These are phyloP conservation scores for Conomelus anceps DNA, from an alignment of 2,888 invertebrate genomes.

Conservation along the genomic window DNA sequence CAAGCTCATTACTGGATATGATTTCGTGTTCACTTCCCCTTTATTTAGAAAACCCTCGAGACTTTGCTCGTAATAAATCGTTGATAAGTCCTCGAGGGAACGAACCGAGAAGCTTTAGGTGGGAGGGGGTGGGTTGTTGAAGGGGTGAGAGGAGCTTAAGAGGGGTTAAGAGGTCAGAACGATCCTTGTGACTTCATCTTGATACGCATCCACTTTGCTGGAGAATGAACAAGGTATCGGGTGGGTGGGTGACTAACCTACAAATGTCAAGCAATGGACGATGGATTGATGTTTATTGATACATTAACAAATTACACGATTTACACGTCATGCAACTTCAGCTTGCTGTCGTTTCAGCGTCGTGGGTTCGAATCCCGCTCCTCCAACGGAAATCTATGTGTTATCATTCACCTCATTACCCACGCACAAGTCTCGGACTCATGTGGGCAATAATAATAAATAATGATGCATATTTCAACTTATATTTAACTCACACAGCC, in stretches of 20 bases:
- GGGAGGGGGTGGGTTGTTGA: background rate
- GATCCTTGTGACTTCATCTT: background rate
- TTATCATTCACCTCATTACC: too few relatives aligned
- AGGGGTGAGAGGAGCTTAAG: background rate
- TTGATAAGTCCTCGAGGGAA: constrained; percentile 8
- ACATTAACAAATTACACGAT: background rate
- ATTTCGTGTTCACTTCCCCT: constrained; percentile 7
- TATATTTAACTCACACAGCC: too few relatives aligned
- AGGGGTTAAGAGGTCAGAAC: background rate
- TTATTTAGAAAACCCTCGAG: constrained; percentile 14
- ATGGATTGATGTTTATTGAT: background rate
- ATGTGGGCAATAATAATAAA: too few relatives aligned
- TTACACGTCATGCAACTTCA: too few relatives aligned
- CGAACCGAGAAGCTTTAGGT: background rate
- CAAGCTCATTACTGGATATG: constrained; percentile 10
- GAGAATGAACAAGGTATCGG: background rate
- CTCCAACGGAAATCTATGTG: too few relatives aligned
- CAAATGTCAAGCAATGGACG: background rate
- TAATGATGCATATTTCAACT: too few relatives aligned
- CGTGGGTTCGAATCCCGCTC: too few relatives aligned
- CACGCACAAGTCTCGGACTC: too few relatives aligned
- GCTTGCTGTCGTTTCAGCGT: too few relatives aligned
- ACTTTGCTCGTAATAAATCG: constrained; percentile 10
- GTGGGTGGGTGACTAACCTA: background rate
- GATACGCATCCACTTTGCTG: background rate